Base-by-base conservation (phyloP, 2,888 invertebrate species). In the Hydrotaea cyrtoneurina region DNA sequence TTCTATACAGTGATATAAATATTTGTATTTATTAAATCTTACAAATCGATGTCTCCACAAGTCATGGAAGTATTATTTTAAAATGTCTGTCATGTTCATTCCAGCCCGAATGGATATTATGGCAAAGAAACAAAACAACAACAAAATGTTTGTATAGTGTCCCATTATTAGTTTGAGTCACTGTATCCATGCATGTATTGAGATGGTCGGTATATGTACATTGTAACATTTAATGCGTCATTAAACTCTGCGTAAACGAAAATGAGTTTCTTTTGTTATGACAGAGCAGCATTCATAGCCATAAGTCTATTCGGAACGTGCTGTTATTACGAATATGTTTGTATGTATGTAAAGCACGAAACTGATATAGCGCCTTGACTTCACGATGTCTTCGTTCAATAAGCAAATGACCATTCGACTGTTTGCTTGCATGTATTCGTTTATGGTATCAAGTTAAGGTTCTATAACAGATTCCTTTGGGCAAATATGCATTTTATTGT, bases 171-270 rank as follows among this genome's bases (percentile, higher is more conserved):
- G 31, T 31, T 31, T 31, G 55, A 55, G 55, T 21, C 19, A 10
- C 19, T 55, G 23, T 50, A 50, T 43, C 10, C 13, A 13, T 43
- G 43, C 43, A 43, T 43, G 13, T 43, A 43, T 13, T 43, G 19
- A 2, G 19, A 17, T 17, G 17, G 19, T 53, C 2, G 19, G 21
- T 55, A 55, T 62, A 31, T 31, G 31, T n/a, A 69, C 75, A 72
- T 84, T 78, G 78, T 75, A 78, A 78, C 55, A 66, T 81, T 78
- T 72, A 84, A 81, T 81, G 84, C 84, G 84, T 84, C 84, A 81
- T 72, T 75, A 59, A 69, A 82, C 66, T 64, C 21, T 46, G 55
- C 13, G 74, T 74, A 75, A 74, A 73, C 15, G 59, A 83, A 83
- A 83, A 31, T 59, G 36, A 76, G 66, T 79, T 78, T 50, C 69